Conservation (phyloP, 2,113 vertebrate species). For the Microcebus lehilahytsara region DNA sequence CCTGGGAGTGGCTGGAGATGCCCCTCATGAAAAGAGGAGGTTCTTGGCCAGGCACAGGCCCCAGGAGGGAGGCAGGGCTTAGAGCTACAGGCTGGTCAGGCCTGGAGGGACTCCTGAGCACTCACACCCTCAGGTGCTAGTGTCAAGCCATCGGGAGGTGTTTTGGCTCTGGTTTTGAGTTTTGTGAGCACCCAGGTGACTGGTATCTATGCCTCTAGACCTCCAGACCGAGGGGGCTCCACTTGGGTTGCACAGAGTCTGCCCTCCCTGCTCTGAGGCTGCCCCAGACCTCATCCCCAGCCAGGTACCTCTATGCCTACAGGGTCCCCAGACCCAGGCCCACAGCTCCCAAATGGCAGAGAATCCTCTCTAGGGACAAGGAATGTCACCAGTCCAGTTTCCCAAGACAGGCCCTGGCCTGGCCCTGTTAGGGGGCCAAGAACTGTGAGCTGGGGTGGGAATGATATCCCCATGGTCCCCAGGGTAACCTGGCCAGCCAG, state of each 20-base stretch:
- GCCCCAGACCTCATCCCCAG: background rate
- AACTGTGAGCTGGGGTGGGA: background rate
- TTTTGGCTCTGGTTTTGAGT: constrained; percentile 39
- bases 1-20: too few relatives aligned
- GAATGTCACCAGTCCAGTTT: constrained; percentile 76
- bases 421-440: constrained; percentile 35
- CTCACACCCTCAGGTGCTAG: constrained; percentile 8
- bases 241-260: background rate
- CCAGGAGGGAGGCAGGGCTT: background rate
- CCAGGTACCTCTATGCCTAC: background rate
- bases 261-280: background rate
- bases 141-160: background rate
- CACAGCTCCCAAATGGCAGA: constrained; percentile 33
- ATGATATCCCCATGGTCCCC: background rate
- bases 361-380: constrained; percentile 62
- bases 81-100: background rate
- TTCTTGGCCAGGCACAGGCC: too few relatives aligned
- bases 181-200: constrained; percentile 3
- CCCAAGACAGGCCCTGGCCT: constrained; percentile 62
- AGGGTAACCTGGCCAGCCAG: background rate
- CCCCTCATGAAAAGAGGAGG: too few relatives aligned
- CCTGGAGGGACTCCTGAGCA: constrained; percentile 17
- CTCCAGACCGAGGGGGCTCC: background rate
- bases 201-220: background rate
- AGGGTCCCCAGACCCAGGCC: constrained; percentile 28